Base-by-base conservation (phyloP, 2,797 vertebrate species). In the Phrynocephalus guinanensis region DNA sequence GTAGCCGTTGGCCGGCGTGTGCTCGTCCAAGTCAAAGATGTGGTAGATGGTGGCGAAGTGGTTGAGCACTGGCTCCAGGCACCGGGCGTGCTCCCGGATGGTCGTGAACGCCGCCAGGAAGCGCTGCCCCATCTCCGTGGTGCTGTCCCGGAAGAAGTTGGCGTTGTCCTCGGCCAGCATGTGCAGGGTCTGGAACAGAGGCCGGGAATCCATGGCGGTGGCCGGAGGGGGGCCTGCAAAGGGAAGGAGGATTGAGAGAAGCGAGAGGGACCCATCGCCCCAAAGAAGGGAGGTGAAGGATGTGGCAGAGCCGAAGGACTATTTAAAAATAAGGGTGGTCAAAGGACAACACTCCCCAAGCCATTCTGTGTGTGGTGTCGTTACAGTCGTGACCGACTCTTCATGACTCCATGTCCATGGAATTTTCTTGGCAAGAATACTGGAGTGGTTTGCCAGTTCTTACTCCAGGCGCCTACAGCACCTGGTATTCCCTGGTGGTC, bases 1-100 rank as follows among this genome's bases (percentile, higher is more conserved):
- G 95, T 98, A 99, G 44, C 98, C 98, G 0, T 99, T 99, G 81
- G 98, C 98, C 0, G 97, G 98, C 0, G 98, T 98, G 93, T 97
- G 96, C 10, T 97, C 96, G 89, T 99, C 98, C 91, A 98, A 97
- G 96, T 99, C 98, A 84, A 98, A 99, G 94, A 97, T 96, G 90
- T 98, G 98, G 28, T 97, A 98, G 89, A 98, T 93, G 0, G 97
- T 91, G 70, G 97, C 93, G 1, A 99, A 96, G 84, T 95, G 97
- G 5, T 93, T 91, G 76, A 99, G 91, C 3, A 97, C 92, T 0
- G 98, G 98, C 92, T 98, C 98, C 84, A 99, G 96, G 71, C 96
- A 95, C 72, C 85, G 95, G 1, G 97, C 97, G 1, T 99, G 98
- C 60, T 98, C 97, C 94, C 97, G 96, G 82, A 99, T 97, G 28